These are phyloP conservation scores for Notiomystis cincta DNA, from an alignment of 2,113 vertebrate genomes.

Conservation along the genomic window DNA sequence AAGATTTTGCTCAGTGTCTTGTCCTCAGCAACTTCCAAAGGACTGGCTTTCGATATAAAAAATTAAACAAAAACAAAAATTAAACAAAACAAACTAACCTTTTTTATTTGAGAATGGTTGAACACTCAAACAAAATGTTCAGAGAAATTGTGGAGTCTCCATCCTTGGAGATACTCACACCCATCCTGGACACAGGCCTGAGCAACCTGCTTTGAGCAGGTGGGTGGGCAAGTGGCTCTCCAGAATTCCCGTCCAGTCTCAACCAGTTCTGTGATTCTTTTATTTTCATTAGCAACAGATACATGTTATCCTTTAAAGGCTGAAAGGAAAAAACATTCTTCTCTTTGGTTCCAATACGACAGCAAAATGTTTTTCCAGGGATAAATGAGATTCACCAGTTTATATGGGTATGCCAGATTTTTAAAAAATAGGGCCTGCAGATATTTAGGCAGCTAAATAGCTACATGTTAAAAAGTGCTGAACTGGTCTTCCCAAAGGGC, in stretches of 20 bases:
- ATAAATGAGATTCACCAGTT: slow-evolving; percentile 7
- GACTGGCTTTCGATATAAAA: no score
- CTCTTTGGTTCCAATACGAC: not conserved
- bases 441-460: not conserved
- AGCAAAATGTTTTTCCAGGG: slow-evolving; percentile 7
- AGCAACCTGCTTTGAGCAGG: not conserved
- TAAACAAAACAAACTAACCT: no score
- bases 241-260: not conserved
- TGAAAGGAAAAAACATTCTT: not conserved
- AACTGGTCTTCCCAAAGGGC: not conserved
- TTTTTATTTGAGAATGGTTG: not conserved
- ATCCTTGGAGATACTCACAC: not conserved
- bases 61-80: no score
- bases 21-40: not conserved
- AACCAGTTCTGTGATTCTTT: not conserved
- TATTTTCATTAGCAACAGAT: not conserved
- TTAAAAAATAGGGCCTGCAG: not conserved
- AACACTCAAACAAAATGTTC: not conserved
- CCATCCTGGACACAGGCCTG: not conserved
- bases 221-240: not conserved
- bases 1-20: not conserved
- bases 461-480: not conserved
- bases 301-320: not conserved
- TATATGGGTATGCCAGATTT: not conserved
- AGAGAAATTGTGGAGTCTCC: not conserved